Percentiles rank a stretch among this genome's conserved stretches.
These are phyloP conservation scores for Kradibia gibbosae DNA, from an alignment of 1,140 invertebrate species.

Conservation along the genomic window DNA sequence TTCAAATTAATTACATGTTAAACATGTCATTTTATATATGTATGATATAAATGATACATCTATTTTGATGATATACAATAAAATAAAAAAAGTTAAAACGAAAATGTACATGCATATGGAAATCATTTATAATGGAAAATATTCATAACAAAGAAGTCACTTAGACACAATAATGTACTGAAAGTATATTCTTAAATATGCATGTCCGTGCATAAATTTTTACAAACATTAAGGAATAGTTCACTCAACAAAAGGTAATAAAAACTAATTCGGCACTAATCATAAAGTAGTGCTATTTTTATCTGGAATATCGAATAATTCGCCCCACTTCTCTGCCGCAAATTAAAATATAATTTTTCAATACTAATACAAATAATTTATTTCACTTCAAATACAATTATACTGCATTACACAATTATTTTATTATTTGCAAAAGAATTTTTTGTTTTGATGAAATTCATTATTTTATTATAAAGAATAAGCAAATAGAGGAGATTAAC, in stretches of 20 bases:
- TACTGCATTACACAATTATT: too few species aligned
- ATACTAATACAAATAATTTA: too few species aligned
- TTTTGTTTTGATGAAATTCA: too few species aligned
- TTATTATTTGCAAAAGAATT: too few species aligned
- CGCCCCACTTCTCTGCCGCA: too few species aligned
- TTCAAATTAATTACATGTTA: slow-evolving; percentile 73
- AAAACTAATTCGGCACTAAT: slow-evolving; percentile 4
- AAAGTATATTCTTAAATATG: slow-evolving; percentile 53
- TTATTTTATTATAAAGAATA: too few species aligned
- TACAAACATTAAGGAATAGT: slow-evolving; percentile 28
- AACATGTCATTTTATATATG: slow-evolving; percentile 69
- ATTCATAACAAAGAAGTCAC: too few species aligned
- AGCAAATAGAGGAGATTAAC: too few species aligned
- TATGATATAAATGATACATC: slow-evolving; percentile 58
- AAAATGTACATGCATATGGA: neutral
- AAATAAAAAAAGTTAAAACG: slow-evolving; percentile 40
- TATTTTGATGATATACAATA: slow-evolving; percentile 61
- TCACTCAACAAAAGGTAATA: slow-evolving; percentile 29
- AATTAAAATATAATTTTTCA: too few species aligned
- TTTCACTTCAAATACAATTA: too few species aligned
- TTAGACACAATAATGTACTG: slow-evolving; percentile 56
- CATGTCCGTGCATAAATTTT: slow-evolving; percentile 58
- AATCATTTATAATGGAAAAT: too few species aligned
- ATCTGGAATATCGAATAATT: too few species aligned
- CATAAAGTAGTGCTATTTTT: neutral